phyloP scores from a whole-genome alignment of 1,140 invertebrate genomes.

The Bathynomus jamesi region DNA sequence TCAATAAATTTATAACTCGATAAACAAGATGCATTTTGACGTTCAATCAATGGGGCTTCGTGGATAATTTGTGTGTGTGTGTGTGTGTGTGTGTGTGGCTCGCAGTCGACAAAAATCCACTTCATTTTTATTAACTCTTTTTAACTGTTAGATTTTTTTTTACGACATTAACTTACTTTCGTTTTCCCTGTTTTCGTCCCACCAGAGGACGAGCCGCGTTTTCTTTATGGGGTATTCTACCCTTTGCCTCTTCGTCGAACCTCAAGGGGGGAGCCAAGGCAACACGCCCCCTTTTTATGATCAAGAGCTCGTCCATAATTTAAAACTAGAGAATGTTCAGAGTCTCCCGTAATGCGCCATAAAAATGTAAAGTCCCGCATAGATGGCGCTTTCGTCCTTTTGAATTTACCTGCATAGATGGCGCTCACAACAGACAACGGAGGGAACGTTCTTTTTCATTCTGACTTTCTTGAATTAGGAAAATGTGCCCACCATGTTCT shows the following conservation, averaged over 20 bases:
- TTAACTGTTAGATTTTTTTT: neutral
- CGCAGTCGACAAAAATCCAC: too few species aligned
- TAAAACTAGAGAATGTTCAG: neutral
- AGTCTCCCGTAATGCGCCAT: neutral
- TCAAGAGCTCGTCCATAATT: neutral
- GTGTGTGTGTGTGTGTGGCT: too few species aligned
- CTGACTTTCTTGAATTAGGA: too few species aligned
- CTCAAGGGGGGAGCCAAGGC: too few species aligned
- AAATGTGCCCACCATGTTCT: too few species aligned
- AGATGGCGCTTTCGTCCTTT: neutral
- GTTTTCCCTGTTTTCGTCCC: neutral
- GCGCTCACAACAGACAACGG: neutral
- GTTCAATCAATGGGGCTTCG: too few species aligned
- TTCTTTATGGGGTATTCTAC: neutral
- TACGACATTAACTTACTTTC: neutral
- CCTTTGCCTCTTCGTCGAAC: neutral
- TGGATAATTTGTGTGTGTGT: too few species aligned
- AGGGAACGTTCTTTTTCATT: too few species aligned
- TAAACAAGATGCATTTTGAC: too few species aligned
- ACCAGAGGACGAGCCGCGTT: neutral
- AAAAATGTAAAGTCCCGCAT: neutral
- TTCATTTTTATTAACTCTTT: constrained; percentile 2
- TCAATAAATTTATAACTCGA: too few species aligned
- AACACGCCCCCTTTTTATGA: constrained; percentile 1
- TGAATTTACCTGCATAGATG: neutral